Base-by-base conservation (phyloP, 2,113 vertebrate species). In the Alligator sinensis region DNA sequence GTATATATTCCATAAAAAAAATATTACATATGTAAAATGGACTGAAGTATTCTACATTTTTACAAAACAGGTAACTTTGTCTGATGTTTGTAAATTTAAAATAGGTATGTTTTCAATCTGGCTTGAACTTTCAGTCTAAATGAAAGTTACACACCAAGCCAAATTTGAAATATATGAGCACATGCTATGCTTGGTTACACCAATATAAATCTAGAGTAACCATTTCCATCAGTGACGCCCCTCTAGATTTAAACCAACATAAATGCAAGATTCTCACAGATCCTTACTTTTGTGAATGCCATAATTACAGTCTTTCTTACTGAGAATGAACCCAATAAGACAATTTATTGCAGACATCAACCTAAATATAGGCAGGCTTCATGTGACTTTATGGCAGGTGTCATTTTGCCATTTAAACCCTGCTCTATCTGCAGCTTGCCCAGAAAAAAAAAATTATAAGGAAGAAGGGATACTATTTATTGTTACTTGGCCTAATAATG, bases 361-460 rank as follows among this genome's bases (percentile, higher is more conserved):
- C 47, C 87, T 82, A 94, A 95, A 89, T 72, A 91, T 78, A 95
- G 80, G 83, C 54, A 22, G 27, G n/a, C 24, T 77, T 68, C 83
- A 58, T 25, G 16, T 34, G 55, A 92, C 86, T 92, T 54, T 54
- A 14, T 21, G 38, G 70, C 83, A 89, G 86, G 87, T 87, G 86
- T 82, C 88, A 89, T 38, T 91, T 91, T 91, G 57, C 74, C 89
- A 57, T 95, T 92, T 93, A 94, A 94, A 92, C 83, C 57, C 68
- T 87, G 34, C 68, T 93, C 55, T 87, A 66, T 77, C 47, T 59
- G 38, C 27, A 27, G 64, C 85, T 84, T 74, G 38, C 24, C 59
- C 68, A 90, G 80, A 89, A 89, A 84, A 91, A 85, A 76, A 9
- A 62, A 86, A 24, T 30, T 24, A 91, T 70, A 19, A 72, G 57